phyloP scores from a whole-genome alignment of 2,113 vertebrate species.

The Paraplagusia blochii region DNA sequence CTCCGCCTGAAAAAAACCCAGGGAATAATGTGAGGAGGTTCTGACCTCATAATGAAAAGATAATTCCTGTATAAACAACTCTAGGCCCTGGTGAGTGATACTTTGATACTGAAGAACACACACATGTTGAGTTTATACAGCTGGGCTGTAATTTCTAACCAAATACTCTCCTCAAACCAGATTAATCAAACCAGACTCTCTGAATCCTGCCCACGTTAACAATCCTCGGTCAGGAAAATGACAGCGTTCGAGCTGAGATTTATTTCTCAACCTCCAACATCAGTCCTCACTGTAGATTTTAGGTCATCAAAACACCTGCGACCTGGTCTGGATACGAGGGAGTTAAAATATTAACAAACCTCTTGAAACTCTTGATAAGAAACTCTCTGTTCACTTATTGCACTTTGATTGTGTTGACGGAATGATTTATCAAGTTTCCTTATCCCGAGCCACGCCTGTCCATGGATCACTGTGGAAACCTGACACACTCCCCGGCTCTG shows the following conservation, averaged over 20 bases:
- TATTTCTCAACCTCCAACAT: neutral
- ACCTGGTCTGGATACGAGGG: neutral
- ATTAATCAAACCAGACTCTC: too few relatives aligned
- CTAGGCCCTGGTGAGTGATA: neutral
- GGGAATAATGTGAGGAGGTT: neutral
- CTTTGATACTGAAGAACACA: neutral
- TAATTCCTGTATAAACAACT: neutral
- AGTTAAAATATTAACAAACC: neutral
- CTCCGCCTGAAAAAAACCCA: too few relatives aligned
- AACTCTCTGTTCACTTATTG: neutral
- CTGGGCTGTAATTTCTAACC: too few relatives aligned
- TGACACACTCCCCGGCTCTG: neutral
- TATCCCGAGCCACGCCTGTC: neutral
- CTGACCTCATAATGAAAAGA: neutral
- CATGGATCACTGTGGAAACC: conserved; percentile 1
- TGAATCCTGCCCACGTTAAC: too few relatives aligned
- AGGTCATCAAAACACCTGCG: neutral
- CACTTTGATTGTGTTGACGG: neutral
- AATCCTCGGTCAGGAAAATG: too few relatives aligned
- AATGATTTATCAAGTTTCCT: neutral
- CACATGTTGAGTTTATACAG: neutral
- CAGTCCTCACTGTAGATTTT: too few relatives aligned
- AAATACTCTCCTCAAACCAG: too few relatives aligned
- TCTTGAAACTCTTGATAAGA: neutral
- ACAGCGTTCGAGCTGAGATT: too few relatives aligned